These are phyloP conservation scores for Chaetorhynchus papuensis DNA, from an alignment of 2,113 vertebrate genomes.

Conservation along the genomic window DNA sequence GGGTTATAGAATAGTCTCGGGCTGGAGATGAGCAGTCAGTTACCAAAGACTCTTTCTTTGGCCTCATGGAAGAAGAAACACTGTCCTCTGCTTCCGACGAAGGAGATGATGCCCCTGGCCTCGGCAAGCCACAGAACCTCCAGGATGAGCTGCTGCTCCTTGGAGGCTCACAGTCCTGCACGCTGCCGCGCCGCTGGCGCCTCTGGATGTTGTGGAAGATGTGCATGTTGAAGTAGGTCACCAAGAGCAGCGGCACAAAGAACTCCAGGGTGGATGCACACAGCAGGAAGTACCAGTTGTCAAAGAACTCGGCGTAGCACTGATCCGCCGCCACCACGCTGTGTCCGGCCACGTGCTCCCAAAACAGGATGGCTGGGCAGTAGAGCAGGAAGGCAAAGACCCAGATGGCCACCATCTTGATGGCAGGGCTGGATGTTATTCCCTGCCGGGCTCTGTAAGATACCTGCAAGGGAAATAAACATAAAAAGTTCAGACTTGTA, in stretches of 20 bases:
- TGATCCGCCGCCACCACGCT: not conserved
- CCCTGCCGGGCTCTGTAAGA: slow-evolving; percentile 79
- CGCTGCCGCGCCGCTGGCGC: not conserved
- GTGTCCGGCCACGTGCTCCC: slow-evolving; percentile 51
- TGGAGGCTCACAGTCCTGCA: not conserved
- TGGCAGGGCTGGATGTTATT: slow-evolving; percentile 66
- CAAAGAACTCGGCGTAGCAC: slow-evolving; percentile 77
- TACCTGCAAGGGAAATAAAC: slow-evolving; percentile 60
- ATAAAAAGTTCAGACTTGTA: not conserved
- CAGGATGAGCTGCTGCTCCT: not conserved
- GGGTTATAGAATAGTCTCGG: not conserved
- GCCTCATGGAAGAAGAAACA: not conserved
- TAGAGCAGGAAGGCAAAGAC: slow-evolving; percentile 85
- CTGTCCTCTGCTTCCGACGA: not conserved
- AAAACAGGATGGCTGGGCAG: slow-evolving; percentile 82
- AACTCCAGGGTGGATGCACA: slow-evolving; percentile 85
- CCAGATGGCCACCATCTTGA: slow-evolving; percentile 83
- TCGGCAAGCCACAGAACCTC: not conserved
- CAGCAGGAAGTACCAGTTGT: slow-evolving; percentile 84
- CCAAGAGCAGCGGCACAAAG: slow-evolving; percentile 79
- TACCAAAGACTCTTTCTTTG: not conserved
- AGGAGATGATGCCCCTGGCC: not conserved
- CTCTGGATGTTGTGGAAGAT: slow-evolving; percentile 84
- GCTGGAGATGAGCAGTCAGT: not conserved
- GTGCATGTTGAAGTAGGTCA: slow-evolving; percentile 85